Evolutionary conservation across 1,140 invertebrate species (phyloP).

Genomic region (Harlomillsia oculata): DNA sequence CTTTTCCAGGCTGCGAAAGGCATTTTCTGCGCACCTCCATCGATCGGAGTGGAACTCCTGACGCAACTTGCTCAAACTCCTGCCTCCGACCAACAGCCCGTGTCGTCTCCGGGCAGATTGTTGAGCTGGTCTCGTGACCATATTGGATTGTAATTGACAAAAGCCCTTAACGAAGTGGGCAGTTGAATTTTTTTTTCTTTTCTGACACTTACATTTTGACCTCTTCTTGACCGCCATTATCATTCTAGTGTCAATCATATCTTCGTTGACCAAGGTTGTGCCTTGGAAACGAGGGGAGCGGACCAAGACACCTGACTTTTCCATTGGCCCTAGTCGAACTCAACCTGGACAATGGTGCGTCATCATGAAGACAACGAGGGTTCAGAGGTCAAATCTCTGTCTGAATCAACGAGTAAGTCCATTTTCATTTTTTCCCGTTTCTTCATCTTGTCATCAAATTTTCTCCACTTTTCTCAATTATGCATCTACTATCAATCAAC

Average conservation of each 20-base stretch:
- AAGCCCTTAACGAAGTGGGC: not conserved
- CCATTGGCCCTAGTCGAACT: conserved; percentile 23
- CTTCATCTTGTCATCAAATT: too few species aligned
- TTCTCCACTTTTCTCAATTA: too few species aligned
- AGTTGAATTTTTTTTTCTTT: not conserved
- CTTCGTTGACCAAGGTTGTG: conserved; percentile 31
- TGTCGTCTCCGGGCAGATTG: conserved; percentile 1
- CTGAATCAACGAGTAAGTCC: conserved; percentile 31
- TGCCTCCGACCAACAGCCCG: conserved; percentile 2
- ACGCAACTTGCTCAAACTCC: conserved; percentile 15
- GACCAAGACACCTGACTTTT: conserved; percentile 18
- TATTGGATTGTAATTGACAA: conserved; percentile 19
- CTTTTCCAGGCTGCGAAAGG: not conserved
- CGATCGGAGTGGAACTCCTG: conserved; percentile 14
- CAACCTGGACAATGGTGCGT: conserved; percentile 32
- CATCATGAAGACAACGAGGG: conserved; percentile 22
- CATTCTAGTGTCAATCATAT: conserved; percentile 34
- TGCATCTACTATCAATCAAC: too few species aligned
- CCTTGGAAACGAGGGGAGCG: conserved; percentile 31
- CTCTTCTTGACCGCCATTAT: not conserved
- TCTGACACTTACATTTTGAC: not conserved
- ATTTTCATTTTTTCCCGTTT: not conserved
- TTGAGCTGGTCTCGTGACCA: conserved; percentile 18
- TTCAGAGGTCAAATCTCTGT: conserved; percentile 27
- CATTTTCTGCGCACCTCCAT: conserved; percentile 24